These are phyloP conservation scores for Papilio aristodemus DNA, from an alignment of 1,140 invertebrate genomes.

Conservation along the genomic window DNA sequence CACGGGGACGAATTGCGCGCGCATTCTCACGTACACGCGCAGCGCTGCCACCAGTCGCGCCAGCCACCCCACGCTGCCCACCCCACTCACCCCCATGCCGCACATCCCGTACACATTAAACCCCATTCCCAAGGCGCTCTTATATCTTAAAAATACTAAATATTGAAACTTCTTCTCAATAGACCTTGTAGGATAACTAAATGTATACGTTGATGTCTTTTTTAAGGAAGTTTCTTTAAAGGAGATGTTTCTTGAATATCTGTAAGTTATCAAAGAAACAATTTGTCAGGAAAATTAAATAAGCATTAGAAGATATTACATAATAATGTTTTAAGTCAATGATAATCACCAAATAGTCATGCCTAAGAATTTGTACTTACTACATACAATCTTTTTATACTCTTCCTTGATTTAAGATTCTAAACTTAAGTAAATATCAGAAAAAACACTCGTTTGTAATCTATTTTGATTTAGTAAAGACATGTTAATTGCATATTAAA, in stretches of 20 bases:
- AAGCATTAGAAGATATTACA: neutral
- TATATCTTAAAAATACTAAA: conserved; percentile 62
- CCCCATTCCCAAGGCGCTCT: conserved; percentile 77
- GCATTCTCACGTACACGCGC: conserved; percentile 68
- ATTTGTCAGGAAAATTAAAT: neutral
- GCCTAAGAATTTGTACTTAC: conserved; percentile 25
- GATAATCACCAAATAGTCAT: conserved; percentile 27
- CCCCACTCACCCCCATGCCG: conserved; percentile 65
- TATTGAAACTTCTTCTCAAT: neutral
- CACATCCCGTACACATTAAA: conserved; percentile 76
- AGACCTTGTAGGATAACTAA: neutral
- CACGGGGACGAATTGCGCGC: conserved; percentile 77
- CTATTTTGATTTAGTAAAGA: neutral
- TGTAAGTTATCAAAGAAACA: neutral
- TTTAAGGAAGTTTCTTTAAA: neutral
- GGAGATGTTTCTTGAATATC: neutral
- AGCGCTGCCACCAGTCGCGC: conserved; percentile 72
- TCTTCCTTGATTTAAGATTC: neutral
- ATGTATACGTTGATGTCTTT: conserved; percentile 12
- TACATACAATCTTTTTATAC: conserved; percentile 1
- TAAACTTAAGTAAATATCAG: neutral
- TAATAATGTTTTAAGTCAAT: neutral
- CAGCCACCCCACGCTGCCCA: conserved; percentile 70
- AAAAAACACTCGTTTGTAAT: neutral
- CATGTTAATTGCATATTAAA: too few species aligned